Evolutionary conservation across 2,888 invertebrate genomes (phyloP), one percentile per base, ranked within the genome.

Genomic region (Orthonevra nobilis): DNA sequence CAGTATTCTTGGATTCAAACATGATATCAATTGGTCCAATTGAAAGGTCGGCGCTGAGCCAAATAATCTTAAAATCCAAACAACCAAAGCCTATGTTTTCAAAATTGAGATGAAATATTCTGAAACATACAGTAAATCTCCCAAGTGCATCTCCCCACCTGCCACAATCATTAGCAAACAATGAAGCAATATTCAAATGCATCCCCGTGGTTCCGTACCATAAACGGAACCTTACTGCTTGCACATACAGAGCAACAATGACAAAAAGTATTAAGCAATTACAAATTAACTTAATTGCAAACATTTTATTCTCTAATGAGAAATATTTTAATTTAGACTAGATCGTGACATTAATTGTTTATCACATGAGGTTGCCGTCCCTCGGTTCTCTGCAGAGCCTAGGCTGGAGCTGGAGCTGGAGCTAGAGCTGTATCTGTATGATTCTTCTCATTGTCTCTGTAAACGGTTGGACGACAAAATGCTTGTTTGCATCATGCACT

Each of bases 271-370:
- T 85, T 85, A 85, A 85, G 84, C 85, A 85, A 85, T 85, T 85
- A 85, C 85, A 85, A 85, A 85, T 85, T 85, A 85, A 85, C 84
- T 84, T 85, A 85, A 85, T 85, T 85, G 85, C 84, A 82, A 85
- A 85, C 85, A 85, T 85, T 85, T 85, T 84, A 84, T 84, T 85
- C 84, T 83, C 83, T 84, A 85, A 85, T 85, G 84, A 84, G 83
- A 85, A 85, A 85, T 85, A 85, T 85, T 85, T 85, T 85, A 85
- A 85, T 85, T 85, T 84, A 84, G 84, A 83, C 82, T 81, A 84
- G 84, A 85, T 85, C 85, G 85, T 85, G 85, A 85, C 85, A 84
- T 85, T 85, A 85, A 85, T 85, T 84, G 84, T 84, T 85, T 83
- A 82, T 83, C 82, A 81, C 83, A 81, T 68, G 61, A 61, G 48